Percentiles rank a stretch among this genome's conserved stretches.
phyloP scores from a whole-genome alignment of 2,888 invertebrate species.

The Parnassius glacialis region DNA sequence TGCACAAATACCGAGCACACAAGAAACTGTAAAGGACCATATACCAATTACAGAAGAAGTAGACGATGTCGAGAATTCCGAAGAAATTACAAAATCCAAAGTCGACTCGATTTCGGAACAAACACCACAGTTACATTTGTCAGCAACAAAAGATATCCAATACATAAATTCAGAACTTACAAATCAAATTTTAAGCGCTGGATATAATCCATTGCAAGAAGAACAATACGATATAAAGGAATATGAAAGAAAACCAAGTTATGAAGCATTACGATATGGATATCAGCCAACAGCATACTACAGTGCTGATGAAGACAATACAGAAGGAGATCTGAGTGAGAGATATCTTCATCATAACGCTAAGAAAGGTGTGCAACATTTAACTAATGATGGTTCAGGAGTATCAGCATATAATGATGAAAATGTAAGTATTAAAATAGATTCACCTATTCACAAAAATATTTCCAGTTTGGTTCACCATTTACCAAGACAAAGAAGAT shows the following conservation, averaged over 20 bases:
- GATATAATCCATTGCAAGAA: conserved; percentile 38
- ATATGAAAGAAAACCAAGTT: conserved; percentile 36
- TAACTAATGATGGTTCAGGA: conserved; percentile 62
- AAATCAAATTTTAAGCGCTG: conserved; percentile 46
- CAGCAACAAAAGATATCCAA: conserved; percentile 52
- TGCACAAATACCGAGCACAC: conserved; percentile 44
- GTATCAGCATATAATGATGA: conserved; percentile 65
- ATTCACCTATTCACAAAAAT: conserved; percentile 29
- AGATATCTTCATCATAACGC: conserved; percentile 57
- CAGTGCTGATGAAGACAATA: conserved; percentile 33
- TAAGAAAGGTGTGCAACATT: conserved; percentile 61
- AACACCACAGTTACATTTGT: conserved; percentile 43
- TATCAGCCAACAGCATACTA: conserved; percentile 35
- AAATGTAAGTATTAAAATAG: conserved; percentile 60
- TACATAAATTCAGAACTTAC: conserved; percentile 57
- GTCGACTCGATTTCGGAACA: conserved; percentile 38
- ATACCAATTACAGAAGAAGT: conserved; percentile 70
- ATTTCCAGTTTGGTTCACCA: conserved; percentile 1
- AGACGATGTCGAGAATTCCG: conserved; percentile 64
- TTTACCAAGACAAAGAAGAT: conserved; percentile 36
- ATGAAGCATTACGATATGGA: conserved; percentile 47
- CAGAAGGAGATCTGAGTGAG: conserved; percentile 44
- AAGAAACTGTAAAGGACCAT: conserved; percentile 54
- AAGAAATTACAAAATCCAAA: conserved; percentile 38
- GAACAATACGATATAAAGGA: conserved; percentile 36